Conservation (phyloP, 2,888 invertebrate species). For the Troglohyphantes excavatus region DNA sequence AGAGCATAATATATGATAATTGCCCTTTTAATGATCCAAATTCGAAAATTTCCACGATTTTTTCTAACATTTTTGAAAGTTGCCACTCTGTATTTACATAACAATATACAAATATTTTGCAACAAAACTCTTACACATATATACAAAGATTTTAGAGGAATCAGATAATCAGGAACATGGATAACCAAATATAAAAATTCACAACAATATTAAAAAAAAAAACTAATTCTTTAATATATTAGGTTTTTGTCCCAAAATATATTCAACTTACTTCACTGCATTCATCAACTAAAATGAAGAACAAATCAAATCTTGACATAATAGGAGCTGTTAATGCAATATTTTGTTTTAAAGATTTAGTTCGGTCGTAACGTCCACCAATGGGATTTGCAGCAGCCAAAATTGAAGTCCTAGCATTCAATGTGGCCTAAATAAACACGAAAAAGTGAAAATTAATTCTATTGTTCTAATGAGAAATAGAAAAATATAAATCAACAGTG, state of each 20-base stretch:
- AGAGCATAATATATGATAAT: too few relatives aligned
- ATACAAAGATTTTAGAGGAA: too few relatives aligned
- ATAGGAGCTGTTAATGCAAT: slow-evolving; percentile 96
- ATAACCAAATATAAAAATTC: not conserved
- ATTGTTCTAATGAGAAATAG: too few relatives aligned
- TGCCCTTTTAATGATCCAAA: too few relatives aligned
- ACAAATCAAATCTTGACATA: slow-evolving; percentile 99
- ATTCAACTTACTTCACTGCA: slow-evolving; percentile 89
- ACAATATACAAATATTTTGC: too few relatives aligned
- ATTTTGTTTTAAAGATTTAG: slow-evolving; percentile 96
- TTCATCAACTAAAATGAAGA: slow-evolving; percentile 98
- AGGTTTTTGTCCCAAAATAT: too few relatives aligned
- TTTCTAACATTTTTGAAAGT: too few relatives aligned
- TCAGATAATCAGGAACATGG: not conserved
- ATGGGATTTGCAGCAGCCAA: slow-evolving; percentile 99
- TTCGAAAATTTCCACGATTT: too few relatives aligned
- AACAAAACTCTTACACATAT: too few relatives aligned
- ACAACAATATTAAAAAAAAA: not conserved
- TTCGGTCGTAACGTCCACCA: slow-evolving; percentile 97
- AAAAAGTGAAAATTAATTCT: not conserved
- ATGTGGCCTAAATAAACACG: slow-evolving; percentile 87
- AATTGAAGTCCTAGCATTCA: slow-evolving; percentile 98
- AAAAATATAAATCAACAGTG: too few relatives aligned
- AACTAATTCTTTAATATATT: not conserved
- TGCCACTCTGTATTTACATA: too few relatives aligned